Conservation (phyloP, 2,797 vertebrate species). For the Knipowitschia caucasica region DNA sequence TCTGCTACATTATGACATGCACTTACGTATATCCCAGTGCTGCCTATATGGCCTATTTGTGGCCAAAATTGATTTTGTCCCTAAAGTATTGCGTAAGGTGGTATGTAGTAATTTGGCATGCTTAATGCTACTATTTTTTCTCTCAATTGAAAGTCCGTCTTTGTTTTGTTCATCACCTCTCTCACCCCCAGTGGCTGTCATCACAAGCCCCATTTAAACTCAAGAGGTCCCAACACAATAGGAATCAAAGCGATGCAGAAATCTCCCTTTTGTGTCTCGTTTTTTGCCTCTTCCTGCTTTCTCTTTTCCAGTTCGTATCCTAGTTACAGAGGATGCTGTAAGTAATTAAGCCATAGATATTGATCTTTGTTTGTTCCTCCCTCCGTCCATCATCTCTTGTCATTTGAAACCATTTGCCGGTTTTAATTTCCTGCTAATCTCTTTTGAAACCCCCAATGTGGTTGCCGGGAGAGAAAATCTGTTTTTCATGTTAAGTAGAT, state of each 20-base stretch:
- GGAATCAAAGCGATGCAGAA: conserved; percentile 26
- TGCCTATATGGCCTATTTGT: too few species aligned
- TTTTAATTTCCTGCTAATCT: conserved; percentile 50
- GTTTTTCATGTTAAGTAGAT: conserved; percentile 23
- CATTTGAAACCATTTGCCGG: conserved; percentile 28
- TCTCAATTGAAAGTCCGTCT: too few species aligned
- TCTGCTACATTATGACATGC: too few species aligned
- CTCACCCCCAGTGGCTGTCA: conserved; percentile 6
- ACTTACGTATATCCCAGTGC: too few species aligned
- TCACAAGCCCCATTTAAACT: conserved; percentile 7
- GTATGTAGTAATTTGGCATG: too few species aligned
- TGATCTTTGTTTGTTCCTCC: conserved; percentile 46
- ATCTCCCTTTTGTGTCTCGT: conserved; percentile 18
- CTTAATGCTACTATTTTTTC: too few species aligned
- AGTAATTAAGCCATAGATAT: conserved; percentile 62
- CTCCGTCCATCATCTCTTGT: neutral
- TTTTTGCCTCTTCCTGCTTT: conserved; percentile 10
- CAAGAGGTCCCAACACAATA: conserved; percentile 15
- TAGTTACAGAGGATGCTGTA: conserved; percentile 63
- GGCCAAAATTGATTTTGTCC: too few species aligned
- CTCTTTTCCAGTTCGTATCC: conserved; percentile 47
- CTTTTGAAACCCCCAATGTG: conserved; percentile 7
- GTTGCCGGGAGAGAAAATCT: conserved; percentile 6
- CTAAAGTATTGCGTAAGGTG: too few species aligned
- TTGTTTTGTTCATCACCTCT: neutral